Evolutionary conservation across 2,888 invertebrate species (phyloP).

Genomic region (Phengaris arion): DNA sequence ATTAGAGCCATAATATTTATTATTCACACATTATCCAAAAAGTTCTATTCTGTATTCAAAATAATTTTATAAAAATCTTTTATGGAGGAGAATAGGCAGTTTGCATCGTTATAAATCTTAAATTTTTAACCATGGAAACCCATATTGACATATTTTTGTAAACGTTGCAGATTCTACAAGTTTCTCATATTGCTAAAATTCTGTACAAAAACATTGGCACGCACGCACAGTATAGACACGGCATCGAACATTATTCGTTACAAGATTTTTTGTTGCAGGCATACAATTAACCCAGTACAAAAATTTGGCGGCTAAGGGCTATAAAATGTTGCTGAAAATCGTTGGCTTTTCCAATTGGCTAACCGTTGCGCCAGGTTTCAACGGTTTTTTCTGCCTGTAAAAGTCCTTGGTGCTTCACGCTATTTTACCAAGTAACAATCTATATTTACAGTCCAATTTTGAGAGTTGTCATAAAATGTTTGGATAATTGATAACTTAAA

Average conservation of each 20-base stretch:
- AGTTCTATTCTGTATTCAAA: neutral
- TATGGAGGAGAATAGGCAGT: neutral
- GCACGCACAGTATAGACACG: neutral
- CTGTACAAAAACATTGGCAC: neutral
- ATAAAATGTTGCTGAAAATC: neutral
- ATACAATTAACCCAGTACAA: neutral
- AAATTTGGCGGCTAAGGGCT: neutral
- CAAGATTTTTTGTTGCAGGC: neutral
- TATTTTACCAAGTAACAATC: too few species aligned
- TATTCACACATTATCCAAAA: neutral
- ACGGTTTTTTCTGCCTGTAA: neutral
- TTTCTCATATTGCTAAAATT: constrained; percentile 12
- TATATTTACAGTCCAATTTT: too few species aligned
- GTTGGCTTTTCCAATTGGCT: neutral
- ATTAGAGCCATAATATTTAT: neutral
- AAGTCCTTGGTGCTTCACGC: too few species aligned
- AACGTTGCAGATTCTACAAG: neutral
- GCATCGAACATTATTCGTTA: constrained; percentile 1
- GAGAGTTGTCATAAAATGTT: too few species aligned
- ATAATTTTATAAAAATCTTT: neutral
- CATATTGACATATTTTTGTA: constrained; percentile 7
- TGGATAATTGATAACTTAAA: too few species aligned
- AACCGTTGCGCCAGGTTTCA: neutral
- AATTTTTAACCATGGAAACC: neutral
- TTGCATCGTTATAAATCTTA: neutral